Percentiles rank a stretch among this genome's conserved stretches.
Evolutionary conservation across 2,888 invertebrate species (phyloP).

Genomic region (Pachydiplax longipennis): DNA sequence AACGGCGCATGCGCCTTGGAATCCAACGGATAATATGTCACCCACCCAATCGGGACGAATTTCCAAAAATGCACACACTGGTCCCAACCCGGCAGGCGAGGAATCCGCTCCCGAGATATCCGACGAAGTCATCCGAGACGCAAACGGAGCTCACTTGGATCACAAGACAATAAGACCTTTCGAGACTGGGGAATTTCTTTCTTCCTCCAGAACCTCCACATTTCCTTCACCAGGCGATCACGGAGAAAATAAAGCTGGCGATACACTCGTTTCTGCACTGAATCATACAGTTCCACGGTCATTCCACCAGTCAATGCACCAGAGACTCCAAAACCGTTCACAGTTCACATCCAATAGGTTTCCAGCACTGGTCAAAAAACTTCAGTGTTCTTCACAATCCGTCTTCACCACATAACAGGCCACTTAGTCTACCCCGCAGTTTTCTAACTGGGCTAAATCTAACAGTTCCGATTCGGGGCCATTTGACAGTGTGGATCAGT

Average conservation of each 20-base stretch:
- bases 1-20: constrained; percentile 7
- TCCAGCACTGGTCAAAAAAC: not conserved
- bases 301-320: not conserved
- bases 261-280: too few species aligned
- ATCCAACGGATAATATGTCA: constrained; percentile 8
- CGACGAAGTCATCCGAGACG: not conserved
- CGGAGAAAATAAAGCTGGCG: too few species aligned
- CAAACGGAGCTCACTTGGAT: not conserved
- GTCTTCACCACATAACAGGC: not conserved
- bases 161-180: not conserved
- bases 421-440: not conserved
- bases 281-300: not conserved
- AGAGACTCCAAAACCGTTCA: not conserved
- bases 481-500: too few species aligned
- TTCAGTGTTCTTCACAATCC: not conserved
- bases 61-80: constrained; percentile 36
- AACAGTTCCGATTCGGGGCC: too few species aligned
- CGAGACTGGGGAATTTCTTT: not conserved
- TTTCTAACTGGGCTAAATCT: not conserved
- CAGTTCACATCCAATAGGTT: not conserved
- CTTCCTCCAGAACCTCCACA: not conserved
- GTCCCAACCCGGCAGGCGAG: not conserved
- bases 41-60: constrained; percentile 18
- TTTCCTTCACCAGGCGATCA: not conserved
- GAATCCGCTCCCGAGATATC: not conserved